Evolutionary conservation across 2,888 invertebrate genomes (phyloP).

Genomic region (Tachina fera): DNA sequence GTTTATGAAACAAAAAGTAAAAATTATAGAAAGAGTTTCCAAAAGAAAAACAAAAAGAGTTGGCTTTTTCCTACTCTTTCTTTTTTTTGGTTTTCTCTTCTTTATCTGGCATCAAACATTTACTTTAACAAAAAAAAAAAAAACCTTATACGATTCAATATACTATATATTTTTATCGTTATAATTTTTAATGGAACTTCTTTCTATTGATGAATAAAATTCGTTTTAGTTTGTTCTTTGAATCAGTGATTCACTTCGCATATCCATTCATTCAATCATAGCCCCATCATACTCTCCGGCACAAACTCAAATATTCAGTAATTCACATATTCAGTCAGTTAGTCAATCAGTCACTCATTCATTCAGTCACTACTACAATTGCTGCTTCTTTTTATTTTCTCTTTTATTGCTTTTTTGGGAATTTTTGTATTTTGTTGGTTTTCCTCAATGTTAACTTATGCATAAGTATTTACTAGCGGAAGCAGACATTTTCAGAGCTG

Average conservation of each 20-base stretch:
- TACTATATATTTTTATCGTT: constrained; percentile 54
- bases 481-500: constrained; percentile 34
- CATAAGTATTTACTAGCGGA: constrained; percentile 64
- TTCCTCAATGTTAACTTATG: constrained; percentile 58
- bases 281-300: not conserved
- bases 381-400: constrained; percentile 22
- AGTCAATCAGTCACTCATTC: constrained; percentile 39
- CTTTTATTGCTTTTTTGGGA: constrained; percentile 35
- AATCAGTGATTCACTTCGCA: constrained; percentile 68
- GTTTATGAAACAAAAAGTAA: constrained; percentile 20
- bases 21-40: constrained; percentile 8
- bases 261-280: constrained; percentile 54
- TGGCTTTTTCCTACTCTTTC: constrained; percentile 26
- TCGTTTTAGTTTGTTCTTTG: constrained; percentile 62
- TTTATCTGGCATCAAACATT: constrained; percentile 59
- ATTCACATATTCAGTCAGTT: constrained; percentile 36
- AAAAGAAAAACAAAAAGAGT: constrained; percentile 45
- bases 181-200: constrained; percentile 67
- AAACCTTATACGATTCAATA: not conserved
- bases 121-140: constrained; percentile 30
- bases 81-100: constrained; percentile 2
- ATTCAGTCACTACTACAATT: not conserved
- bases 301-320: constrained; percentile 33
- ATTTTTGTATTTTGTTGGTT: constrained; percentile 14
- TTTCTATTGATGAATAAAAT: constrained; percentile 47